These are phyloP conservation scores for Beris chalybata DNA, from an alignment of 2,888 invertebrate species.

Conservation along the genomic window DNA sequence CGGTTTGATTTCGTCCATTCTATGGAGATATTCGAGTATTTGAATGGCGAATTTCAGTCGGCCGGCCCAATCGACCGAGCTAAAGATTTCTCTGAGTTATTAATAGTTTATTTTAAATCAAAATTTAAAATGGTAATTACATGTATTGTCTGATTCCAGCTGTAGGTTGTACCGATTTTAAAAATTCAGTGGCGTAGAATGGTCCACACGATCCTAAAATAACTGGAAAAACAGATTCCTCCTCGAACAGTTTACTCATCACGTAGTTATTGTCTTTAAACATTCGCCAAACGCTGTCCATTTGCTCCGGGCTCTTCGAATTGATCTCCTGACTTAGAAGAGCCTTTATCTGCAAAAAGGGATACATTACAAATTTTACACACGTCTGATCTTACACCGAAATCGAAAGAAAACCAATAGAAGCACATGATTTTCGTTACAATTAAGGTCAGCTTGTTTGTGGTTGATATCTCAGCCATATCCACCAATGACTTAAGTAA, in stretches of 20 bases:
- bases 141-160: conserved; percentile 50
- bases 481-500: no score
- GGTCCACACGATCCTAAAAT: conserved; percentile 53
- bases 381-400: no score
- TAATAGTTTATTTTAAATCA: not conserved
- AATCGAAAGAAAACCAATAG: no score
- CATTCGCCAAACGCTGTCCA: conserved; percentile 52
- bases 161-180: conserved; percentile 48
- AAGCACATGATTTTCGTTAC: no score
- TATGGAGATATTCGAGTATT: conserved; percentile 52
- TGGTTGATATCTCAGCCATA: no score
- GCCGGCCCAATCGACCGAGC: conserved; percentile 50
- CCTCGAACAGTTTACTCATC: conserved; percentile 55
- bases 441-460: no score
- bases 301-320: conserved; percentile 51
- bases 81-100: conserved; percentile 25
- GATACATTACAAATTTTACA: not conserved
- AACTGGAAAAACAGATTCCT: conserved; percentile 52
- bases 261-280: conserved; percentile 55
- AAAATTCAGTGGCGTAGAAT: conserved; percentile 52
- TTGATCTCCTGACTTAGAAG: conserved; percentile 53
- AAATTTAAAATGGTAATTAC: conserved; percentile 42
- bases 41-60: conserved; percentile 51
- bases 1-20: conserved; percentile 53
- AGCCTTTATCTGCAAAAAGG: conserved; percentile 47